Evolutionary conservation across 2,888 invertebrate genomes (phyloP).

Genomic region (Cataglyphis rosenhaueri): DNA sequence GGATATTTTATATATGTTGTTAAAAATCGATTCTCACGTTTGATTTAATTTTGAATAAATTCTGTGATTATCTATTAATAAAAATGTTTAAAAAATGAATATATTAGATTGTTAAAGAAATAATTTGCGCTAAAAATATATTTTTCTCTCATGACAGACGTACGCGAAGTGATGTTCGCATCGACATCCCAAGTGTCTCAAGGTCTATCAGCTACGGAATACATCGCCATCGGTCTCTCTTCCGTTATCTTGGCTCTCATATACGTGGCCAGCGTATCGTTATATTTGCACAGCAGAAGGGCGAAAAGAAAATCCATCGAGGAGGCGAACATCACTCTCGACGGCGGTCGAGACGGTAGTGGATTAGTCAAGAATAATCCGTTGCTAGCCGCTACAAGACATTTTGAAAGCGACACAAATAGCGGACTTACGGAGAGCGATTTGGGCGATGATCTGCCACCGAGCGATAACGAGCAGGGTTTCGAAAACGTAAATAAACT

Average conservation of each 20-base stretch:
- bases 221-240: constrained; percentile 93
- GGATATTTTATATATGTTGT: neutral
- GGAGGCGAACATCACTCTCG: constrained; percentile 83
- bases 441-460: constrained; percentile 79
- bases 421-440: constrained; percentile 81
- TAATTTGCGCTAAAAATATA: neutral
- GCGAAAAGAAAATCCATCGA: constrained; percentile 85
- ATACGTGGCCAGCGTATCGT: constrained; percentile 94
- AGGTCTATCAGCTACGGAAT: constrained; percentile 91
- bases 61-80: neutral
- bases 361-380: constrained; percentile 93
- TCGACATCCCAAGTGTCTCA: constrained; percentile 87
- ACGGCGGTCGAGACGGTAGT: constrained; percentile 87
- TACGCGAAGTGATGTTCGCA: constrained; percentile 92
- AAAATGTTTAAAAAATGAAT: neutral
- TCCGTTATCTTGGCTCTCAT: constrained; percentile 94
- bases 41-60: constrained; percentile 26
- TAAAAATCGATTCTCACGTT: neutral
- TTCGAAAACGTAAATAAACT: constrained; percentile 78
- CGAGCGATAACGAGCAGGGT: constrained; percentile 78
- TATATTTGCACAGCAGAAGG: constrained; percentile 92
- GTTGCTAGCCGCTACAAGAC: constrained; percentile 88
- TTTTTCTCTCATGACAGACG: constrained; percentile 86
- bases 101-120: neutral
- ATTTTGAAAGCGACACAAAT: constrained; percentile 86